phyloP scores from a whole-genome alignment of 2,888 invertebrate genomes.

The Auanema freiburgensis region DNA sequence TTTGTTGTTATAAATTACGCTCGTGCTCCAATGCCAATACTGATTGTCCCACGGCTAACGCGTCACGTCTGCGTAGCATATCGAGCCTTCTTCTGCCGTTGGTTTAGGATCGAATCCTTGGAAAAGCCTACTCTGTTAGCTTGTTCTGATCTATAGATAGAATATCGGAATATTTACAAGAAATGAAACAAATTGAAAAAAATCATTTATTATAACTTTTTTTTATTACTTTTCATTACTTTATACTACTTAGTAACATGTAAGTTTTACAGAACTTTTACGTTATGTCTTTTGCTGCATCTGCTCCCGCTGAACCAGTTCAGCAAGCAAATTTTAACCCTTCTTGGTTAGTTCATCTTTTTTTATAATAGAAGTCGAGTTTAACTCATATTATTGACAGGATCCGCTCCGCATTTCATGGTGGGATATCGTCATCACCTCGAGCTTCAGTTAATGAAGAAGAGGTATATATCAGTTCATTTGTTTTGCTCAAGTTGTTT shows the following conservation, averaged over 20 bases:
- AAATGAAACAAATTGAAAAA: conserved; percentile 1
- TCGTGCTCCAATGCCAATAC: too few species aligned
- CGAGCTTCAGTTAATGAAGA: conserved; percentile 20
- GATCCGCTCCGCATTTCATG: conserved; percentile 16
- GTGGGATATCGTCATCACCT: conserved; percentile 12
- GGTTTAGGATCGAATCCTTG: not conserved
- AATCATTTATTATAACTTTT: conserved; percentile 4
- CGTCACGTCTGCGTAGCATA: conserved; percentile 10
- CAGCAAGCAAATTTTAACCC: conserved; percentile 43
- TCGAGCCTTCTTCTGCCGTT: not conserved
- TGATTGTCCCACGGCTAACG: not conserved
- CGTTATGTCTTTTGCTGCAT: conserved; percentile 9
- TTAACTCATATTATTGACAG: conserved; percentile 17
- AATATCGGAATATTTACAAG: not conserved
- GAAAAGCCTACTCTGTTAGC: not conserved
- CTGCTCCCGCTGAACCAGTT: conserved; percentile 23
- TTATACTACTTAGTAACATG: conserved; percentile 2
- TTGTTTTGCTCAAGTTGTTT: conserved; percentile 5
- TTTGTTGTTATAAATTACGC: too few species aligned
- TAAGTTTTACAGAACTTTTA: not conserved
- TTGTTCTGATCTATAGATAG: not conserved
- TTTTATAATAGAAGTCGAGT: conserved; percentile 2
- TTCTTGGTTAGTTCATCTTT: conserved; percentile 33
- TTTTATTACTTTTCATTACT: not conserved
- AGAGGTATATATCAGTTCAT: conserved; percentile 4